Conservation (phyloP, 2,888 invertebrate genomes). For the Agrotis exclamationis region DNA sequence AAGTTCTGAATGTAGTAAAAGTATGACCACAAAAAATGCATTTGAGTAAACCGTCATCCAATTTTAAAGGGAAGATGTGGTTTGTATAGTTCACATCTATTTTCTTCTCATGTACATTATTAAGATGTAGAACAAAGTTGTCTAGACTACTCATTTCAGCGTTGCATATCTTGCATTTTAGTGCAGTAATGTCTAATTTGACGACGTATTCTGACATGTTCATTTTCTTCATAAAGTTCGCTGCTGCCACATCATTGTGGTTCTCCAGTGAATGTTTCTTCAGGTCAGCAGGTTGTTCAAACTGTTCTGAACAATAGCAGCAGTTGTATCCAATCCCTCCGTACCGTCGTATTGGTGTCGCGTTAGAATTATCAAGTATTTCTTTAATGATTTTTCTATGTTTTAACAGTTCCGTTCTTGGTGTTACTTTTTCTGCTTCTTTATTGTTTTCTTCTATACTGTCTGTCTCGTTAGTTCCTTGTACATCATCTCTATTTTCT, state of each 20-base stretch:
- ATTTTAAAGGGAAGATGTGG: constrained; percentile 76
- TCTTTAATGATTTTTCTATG: constrained; percentile 72
- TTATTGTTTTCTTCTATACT: not conserved
- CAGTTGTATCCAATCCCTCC: constrained; percentile 75
- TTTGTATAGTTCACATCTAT: constrained; percentile 67
- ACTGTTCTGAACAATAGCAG: constrained; percentile 71
- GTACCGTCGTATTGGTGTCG: constrained; percentile 75
- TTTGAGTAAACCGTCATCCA: constrained; percentile 62
- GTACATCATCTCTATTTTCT: not conserved
- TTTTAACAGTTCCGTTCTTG: constrained; percentile 69
- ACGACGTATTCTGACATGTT: constrained; percentile 72
- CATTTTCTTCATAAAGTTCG: constrained; percentile 70
- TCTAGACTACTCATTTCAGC: constrained; percentile 57
- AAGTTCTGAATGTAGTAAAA: constrained; percentile 52
- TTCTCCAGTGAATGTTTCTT: constrained; percentile 71
- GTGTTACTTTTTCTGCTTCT: constrained; percentile 49
- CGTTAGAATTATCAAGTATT: constrained; percentile 74
- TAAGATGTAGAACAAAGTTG: constrained; percentile 60
- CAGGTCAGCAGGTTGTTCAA: constrained; percentile 67
- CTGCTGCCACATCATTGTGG: constrained; percentile 65
- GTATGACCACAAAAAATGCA: constrained; percentile 52
- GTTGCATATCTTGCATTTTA: constrained; percentile 59
- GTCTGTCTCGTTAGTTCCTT: not conserved
- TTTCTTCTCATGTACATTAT: constrained; percentile 59
- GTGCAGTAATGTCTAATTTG: constrained; percentile 75